Percentiles rank a stretch among this genome's conserved stretches.
Conservation (phyloP, 2,113 vertebrate genomes). For the Colaptes auratus region DNA sequence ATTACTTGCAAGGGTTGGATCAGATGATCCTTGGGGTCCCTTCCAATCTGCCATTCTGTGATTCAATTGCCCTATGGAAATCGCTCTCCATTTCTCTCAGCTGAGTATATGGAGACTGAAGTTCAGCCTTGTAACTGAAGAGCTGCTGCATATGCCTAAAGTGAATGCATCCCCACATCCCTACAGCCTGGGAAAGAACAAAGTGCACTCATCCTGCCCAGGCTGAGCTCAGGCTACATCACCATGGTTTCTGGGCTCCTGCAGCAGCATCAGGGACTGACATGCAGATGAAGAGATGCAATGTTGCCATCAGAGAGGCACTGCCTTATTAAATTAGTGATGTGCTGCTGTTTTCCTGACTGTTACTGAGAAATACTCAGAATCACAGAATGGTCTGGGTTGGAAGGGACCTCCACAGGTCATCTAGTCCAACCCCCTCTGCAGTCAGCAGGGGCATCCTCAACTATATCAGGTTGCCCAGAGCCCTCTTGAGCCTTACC, state of each 20-base stretch:
- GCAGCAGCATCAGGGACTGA: not conserved
- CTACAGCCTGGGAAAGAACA: not conserved
- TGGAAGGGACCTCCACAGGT: too few relatives aligned
- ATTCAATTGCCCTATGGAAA: not conserved
- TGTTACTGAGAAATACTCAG: not conserved
- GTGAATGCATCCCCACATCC: not conserved
- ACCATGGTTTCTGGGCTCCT: not conserved
- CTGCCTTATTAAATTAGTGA: not conserved
- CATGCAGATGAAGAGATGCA: not conserved
- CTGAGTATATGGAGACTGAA: not conserved
- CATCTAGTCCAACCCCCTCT: too few relatives aligned
- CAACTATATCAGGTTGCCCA: too few relatives aligned
- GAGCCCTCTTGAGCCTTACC: too few relatives aligned
- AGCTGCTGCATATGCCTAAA: not conserved
- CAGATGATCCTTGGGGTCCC: too few relatives aligned
- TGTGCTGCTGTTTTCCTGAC: not conserved
- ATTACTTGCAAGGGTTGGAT: too few relatives aligned
- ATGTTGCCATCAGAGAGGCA: not conserved
- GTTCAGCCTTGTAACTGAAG: not conserved
- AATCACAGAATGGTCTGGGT: too few relatives aligned
- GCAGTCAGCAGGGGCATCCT: too few relatives aligned
- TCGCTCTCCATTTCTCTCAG: not conserved
- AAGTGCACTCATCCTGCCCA: not conserved
- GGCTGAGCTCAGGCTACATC: not conserved
- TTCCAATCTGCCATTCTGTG: too few relatives aligned